Conservation (phyloP, 2,797 vertebrate genomes). For the Chiloscyllium punctatum region DNA sequence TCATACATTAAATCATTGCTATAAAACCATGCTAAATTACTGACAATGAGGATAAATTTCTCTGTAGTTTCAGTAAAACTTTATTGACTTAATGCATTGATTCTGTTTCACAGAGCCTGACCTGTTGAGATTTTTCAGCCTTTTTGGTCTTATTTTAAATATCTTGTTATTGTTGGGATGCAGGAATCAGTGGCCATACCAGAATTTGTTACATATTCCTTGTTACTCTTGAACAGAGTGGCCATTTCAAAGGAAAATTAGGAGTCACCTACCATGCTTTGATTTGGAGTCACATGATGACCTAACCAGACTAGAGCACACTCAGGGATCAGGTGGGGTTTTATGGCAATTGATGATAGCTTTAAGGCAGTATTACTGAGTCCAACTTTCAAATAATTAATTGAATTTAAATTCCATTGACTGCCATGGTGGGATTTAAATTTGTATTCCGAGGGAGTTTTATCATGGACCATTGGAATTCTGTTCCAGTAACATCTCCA, state of each 20-base stretch:
- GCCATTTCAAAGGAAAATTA: not conserved
- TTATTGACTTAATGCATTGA: too few relatives aligned
- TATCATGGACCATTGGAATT: not conserved
- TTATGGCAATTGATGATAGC: not conserved
- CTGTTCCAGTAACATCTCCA: not conserved
- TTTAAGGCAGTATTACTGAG: not conserved
- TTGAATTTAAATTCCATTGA: not conserved
- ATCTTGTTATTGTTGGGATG: not conserved
- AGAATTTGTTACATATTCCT: not conserved
- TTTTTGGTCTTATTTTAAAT: too few relatives aligned
- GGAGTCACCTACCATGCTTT: not conserved
- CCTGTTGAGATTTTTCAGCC: too few relatives aligned
- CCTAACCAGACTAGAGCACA: not conserved
- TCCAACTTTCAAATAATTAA: not conserved
- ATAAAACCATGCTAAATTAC: not conserved
- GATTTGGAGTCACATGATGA: not conserved
- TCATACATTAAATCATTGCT: not conserved
- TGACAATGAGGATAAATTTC: not conserved
- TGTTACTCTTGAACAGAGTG: not conserved
- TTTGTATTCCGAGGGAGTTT: not conserved
- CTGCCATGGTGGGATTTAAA: not conserved
- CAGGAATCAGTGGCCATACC: not conserved
- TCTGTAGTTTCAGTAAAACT: too few relatives aligned
- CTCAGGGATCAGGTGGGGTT: not conserved
- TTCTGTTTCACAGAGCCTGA: too few relatives aligned